Percentiles rank a stretch among this genome's conserved stretches.
These are phyloP conservation scores for Zygogramma bicolorata DNA, from an alignment of 2,888 invertebrate genomes.

Conservation along the genomic window DNA sequence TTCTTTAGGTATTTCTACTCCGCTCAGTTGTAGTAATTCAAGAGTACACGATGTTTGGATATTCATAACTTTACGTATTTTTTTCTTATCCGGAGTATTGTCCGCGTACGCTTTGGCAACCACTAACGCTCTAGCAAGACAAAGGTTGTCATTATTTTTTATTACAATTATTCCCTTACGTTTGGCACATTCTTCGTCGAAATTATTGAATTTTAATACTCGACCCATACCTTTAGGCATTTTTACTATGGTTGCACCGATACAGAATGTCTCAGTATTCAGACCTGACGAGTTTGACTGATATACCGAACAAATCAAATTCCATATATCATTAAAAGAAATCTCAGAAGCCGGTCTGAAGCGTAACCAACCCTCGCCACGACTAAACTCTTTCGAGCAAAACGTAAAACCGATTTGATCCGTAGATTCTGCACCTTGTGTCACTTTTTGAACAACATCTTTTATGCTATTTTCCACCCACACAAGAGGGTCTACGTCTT, in stretches of 20 bases:
- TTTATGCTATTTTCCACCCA: no score
- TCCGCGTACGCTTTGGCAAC: constrained; percentile 24
- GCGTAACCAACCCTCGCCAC: no score
- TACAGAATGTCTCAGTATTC: neutral
- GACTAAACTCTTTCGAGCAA: constrained; percentile 2
- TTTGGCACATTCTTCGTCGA: constrained; percentile 30
- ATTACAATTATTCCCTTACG: constrained; percentile 18
- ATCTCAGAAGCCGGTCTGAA: neutral
- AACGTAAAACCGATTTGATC: constrained; percentile 23
- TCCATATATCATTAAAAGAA: neutral
- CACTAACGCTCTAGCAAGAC: constrained; percentile 10
- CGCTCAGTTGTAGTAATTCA: neutral
- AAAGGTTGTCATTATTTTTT: neutral
- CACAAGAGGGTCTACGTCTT: no score
- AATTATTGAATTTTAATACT: neutral
- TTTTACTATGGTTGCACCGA: neutral
- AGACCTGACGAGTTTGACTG: neutral
- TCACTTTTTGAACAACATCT: constrained; percentile 8
- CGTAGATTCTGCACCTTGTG: neutral
- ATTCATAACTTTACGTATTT: neutral
- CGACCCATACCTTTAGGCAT: neutral
- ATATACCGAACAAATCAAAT: neutral
- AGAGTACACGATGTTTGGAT: neutral
- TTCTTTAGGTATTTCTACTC: constrained; percentile 21
- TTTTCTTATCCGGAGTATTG: constrained; percentile 14